Base-by-base conservation (phyloP, 2,888 invertebrate species). In the Campaea margaritaria region DNA sequence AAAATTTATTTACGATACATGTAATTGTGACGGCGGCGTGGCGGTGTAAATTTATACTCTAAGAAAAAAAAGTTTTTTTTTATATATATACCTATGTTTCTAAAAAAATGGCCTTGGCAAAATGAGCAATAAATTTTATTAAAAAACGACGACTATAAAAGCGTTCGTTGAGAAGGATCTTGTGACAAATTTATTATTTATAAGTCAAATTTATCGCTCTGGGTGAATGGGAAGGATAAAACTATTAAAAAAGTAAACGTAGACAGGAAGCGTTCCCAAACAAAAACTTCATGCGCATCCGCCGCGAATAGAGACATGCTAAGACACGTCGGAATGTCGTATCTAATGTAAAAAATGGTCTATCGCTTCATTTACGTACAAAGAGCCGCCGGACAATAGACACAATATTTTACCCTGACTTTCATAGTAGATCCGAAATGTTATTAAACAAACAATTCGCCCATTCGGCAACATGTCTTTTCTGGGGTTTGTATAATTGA, bases 371-470 rank as follows among this genome's bases (percentile, higher is more conserved):
- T 83, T 87, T 85, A 85, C 78, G 78, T 78, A 85, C 83, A 89
- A 88, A 85, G 78, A 81, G 67, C 71, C 69, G 66, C 71, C 74
- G 80, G 78, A 86, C 86, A 89, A 91, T 77, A 72, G 82, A 77
- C 75, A 75, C 81, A 85, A 89, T 88, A 88, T 88, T 88, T 88
- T 81, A 87, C 82, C 73, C 73, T 80, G 86, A 89, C 87, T 84
- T 89, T 89, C 85, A 85, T 31, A 80, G 81, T 70, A 84, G 82
- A 82, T 73, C 74, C 82, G 82, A 83, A 88, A 91, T 91, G 90
- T 92, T 92, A 89, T 91, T 91, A 91, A 91, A 92, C 91, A 92
- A 92, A 92, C 91, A 91, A 87, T 89, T 91, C 89, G 90, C 91
- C 91, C 86, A 91, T 89, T 89, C 83, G 85, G 81, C 79, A 78